Evolutionary conservation across 2,113 vertebrate genomes (phyloP), one percentile per base, ranked within the genome.

Genomic region (Uropsilus gracilis): DNA sequence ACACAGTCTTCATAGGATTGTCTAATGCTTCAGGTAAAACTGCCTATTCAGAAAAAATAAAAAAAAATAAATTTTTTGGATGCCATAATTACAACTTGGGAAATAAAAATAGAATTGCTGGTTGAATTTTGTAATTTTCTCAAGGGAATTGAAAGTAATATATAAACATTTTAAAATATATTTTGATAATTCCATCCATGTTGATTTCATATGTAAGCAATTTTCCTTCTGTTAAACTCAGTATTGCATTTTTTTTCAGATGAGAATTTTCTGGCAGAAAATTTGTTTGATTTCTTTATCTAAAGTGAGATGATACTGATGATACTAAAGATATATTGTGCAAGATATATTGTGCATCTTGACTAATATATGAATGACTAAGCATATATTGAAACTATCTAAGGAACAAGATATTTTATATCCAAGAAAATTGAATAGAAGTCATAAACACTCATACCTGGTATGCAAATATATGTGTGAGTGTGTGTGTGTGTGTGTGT

Each of bases 11-110:
- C 75, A 69, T 0, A 87, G 80, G 75, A 85, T 30, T 71, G 9
- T 84, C 22, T 84, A n/a, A 17, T 94, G 3, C 42, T 95, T 75
- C 69, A 80, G 91, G 46, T 61, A 92, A 95, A 89, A 85, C 32
- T 83, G 3, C 28, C 84, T 90, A n/a, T 7, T 72, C 44, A 44
- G 48, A 59, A 0, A 61, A 82, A 80, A 82, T 6, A 81, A 84
- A 66, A 50, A 48, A 59, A 26, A 30, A 53, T 26, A 26, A 30
- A 53, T 26, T 73, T 14, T 18, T 61, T 53, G 42, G 94, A 22
- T 11, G 66, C 87, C 93, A 73, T 80, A 94, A 90, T 61, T 84
- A 72, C 32, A 95, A 92, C 22, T 75, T 0, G 0, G 39, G 37
- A 78, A 90, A 83, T 95, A 44, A n/a, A 88, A 93, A 90, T n/a